A percentile compares a stretch with the other conserved stretches of the same genome.
Conservation (phyloP, 2,113 vertebrate genomes). For the Alectura lathami region DNA sequence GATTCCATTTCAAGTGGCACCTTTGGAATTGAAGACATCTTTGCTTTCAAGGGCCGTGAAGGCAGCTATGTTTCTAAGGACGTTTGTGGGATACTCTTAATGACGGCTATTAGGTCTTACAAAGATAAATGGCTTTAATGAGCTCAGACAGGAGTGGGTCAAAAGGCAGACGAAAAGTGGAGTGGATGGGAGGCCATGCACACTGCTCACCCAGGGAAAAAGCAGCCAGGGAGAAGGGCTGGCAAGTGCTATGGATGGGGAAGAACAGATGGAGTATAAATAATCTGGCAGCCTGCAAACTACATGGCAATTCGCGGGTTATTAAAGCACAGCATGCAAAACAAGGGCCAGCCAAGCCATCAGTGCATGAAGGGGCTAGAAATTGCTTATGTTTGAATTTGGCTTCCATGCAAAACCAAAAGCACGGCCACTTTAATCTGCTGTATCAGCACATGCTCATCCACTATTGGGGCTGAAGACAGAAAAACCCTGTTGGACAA, state of each 20-base stretch:
- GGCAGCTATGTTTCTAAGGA: background rate
- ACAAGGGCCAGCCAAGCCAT: background rate
- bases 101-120: background rate
- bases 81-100: background rate
- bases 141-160: background rate
- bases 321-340: background rate
- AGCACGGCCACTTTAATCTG: rapidly evolving
- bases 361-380: background rate
- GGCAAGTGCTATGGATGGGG: background rate
- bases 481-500: background rate
- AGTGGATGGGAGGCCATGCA: background rate
- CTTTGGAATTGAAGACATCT: background rate
- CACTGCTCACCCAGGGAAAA: background rate
- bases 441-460: background rate
- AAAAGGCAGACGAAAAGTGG: background rate
- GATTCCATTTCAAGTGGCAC: background rate
- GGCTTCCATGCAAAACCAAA: background rate
- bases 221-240: background rate
- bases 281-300: constrained; percentile 48
- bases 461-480: background rate
- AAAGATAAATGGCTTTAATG: background rate
- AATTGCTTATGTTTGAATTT: background rate
- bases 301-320: background rate
- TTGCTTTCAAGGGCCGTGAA: background rate
- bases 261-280: constrained; percentile 61